A percentile compares a stretch with the other conserved stretches of the same genome.
Conservation (phyloP, 2,888 invertebrate genomes). For the Podabrus alpinus region DNA sequence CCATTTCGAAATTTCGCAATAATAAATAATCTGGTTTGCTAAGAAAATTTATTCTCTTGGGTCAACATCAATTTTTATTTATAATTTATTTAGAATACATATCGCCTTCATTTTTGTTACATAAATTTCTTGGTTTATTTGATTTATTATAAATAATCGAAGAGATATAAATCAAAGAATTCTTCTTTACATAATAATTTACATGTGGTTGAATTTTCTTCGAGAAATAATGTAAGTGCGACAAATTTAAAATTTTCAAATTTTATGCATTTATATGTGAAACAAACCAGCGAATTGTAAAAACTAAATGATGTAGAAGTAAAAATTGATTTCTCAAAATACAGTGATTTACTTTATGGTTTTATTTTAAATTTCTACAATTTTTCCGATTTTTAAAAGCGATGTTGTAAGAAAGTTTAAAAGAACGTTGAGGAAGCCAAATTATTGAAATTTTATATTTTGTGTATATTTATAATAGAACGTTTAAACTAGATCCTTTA, state of each 20-base stretch:
- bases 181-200: not conserved
- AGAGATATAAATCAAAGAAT: not conserved
- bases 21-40: not conserved
- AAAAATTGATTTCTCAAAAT: conserved; percentile 19
- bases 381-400: not conserved
- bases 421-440: conserved; percentile 6
- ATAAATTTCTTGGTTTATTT: not conserved
- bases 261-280: not conserved
- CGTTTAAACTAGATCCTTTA: conserved; percentile 13
- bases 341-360: conserved; percentile 12
- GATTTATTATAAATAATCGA: not conserved
- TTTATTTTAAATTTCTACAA: not conserved
- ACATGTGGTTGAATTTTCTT: not conserved
- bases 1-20: not conserved
- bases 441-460: conserved; percentile 6
- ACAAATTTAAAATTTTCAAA: not conserved
- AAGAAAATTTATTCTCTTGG: not conserved
- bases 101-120: not conserved
- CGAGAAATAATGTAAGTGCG: not conserved
- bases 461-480: conserved; percentile 1
- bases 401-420: not conserved
- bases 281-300: conserved; percentile 21
- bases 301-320: conserved; percentile 26
- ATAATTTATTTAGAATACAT: not conserved
- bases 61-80: not conserved